Conservation (phyloP, 2,797 vertebrate genomes). For the Phaenicophaeus curvirostris region DNA sequence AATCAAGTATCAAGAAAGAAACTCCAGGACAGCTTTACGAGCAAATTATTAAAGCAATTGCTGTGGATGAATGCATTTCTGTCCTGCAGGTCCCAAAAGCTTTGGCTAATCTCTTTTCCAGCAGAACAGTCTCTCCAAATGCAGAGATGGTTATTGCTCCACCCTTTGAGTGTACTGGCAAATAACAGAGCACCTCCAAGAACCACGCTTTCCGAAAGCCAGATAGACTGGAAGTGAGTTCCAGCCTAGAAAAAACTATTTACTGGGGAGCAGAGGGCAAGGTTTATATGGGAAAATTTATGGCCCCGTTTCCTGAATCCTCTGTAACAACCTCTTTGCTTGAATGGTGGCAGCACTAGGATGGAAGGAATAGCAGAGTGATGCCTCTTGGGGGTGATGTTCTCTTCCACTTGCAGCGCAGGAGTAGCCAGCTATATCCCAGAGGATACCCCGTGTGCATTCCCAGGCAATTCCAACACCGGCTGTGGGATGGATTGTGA, state of each 20-base stretch:
- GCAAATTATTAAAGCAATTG: background rate
- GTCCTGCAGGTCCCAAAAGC: background rate
- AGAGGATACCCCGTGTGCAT: background rate
- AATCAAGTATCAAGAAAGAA: background rate
- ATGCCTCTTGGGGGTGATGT: constrained; percentile 26
- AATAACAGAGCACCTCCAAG: background rate
- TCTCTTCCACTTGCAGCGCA: background rate
- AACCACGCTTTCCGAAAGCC: background rate
- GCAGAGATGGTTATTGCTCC: background rate
- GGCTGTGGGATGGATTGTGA: background rate
- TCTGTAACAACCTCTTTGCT: background rate
- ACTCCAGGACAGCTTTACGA: constrained; percentile 7
- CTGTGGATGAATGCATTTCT: background rate
- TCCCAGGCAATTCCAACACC: background rate
- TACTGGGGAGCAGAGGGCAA: background rate
- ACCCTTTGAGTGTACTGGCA: background rate
- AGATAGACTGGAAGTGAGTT: background rate
- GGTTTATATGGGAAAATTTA: background rate
- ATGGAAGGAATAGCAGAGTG: background rate
- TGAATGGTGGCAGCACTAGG: background rate
- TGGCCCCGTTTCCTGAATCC: background rate
- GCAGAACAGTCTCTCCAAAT: background rate
- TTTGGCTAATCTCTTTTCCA: constrained; percentile 38
- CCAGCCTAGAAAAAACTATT: background rate
- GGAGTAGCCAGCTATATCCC: background rate